Base-by-base conservation (phyloP, 2,888 invertebrate species). In the Bibio marci region DNA sequence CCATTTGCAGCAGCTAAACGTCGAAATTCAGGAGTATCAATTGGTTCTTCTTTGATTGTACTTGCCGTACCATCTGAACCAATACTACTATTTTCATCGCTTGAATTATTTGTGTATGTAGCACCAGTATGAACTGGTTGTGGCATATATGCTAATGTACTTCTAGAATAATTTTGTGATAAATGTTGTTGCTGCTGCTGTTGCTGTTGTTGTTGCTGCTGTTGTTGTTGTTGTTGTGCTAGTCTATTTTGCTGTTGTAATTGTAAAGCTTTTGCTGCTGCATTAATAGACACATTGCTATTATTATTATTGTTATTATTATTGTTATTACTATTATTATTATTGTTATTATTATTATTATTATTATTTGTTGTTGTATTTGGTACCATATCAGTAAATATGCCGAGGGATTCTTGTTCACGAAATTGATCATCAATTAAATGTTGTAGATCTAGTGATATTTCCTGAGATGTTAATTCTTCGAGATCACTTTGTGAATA, bases 401-500 rank as follows among this genome's bases (percentile, higher is more conserved):
- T 68, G 27, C 83, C 83, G 61, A 74, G 62, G 3, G 70, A 66
- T 52, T 73, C 73, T 54, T 73, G 73, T 50, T 88, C 86, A 51
- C 80, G 76, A 64, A 90, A 88, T 64, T 87, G 86, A 59, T 90
- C 90, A 64, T 90, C 88, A 55, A 92, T 90, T 52, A 92, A 71
- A 60, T 86, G 82, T 56, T 91, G 88, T 47, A 92, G 67, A 56
- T 92, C 91, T 54, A 92, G 68, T 47, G 87, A 86, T 58, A 91
- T 87, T 64, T 92, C 92, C 48, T 88, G 86, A 42, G 83, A 82
- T 59, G 87, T 88, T 53, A 92, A 71, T 59, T 90, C 90, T 56
- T 83, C 81, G 44, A 90, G 65, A 55, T 90, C 87, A 44, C 80
- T 79, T 42, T 82, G 80, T 44, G 79, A 75, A 61, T 80, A 81